These are phyloP conservation scores for Prolemur simus DNA, from an alignment of 2,113 vertebrate species.

Conservation along the genomic window DNA sequence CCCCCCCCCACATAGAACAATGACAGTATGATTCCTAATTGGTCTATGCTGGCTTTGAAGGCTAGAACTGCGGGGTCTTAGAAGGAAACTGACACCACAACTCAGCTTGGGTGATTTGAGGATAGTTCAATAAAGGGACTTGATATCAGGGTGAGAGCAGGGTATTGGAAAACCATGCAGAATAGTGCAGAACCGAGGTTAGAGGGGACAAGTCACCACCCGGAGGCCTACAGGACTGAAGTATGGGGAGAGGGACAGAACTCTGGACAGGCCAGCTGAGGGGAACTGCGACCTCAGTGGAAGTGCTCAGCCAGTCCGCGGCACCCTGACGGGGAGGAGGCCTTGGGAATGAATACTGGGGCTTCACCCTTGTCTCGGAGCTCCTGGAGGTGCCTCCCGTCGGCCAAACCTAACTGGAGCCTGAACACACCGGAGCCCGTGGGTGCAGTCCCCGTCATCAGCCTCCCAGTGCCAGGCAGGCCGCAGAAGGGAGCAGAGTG, in stretches of 20 bases:
- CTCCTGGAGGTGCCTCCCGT: not conserved
- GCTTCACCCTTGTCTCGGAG: not conserved
- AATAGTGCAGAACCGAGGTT: not conserved
- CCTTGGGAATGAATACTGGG: too few species aligned
- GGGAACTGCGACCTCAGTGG: accelerated
- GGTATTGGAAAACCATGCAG: not conserved
- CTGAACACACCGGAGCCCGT: not conserved
- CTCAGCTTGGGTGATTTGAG: not conserved
- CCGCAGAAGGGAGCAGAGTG: not conserved
- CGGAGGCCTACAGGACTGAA: not conserved
- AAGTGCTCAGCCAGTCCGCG: not conserved
- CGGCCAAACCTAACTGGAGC: not conserved
- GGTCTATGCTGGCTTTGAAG: not conserved
- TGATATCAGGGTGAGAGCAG: not conserved
- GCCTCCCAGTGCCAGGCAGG: not conserved
- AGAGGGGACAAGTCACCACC: not conserved
- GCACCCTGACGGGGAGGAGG: not conserved
- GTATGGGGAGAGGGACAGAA: not conserved
- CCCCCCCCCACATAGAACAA: not conserved
- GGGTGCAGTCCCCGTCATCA: accelerated
- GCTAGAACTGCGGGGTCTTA: not conserved
- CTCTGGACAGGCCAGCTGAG: not conserved
- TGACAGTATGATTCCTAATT: accelerated
- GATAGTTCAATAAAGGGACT: not conserved
- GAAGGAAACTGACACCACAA: not conserved